Evolutionary conservation across 1,140 invertebrate genomes (phyloP).

Genomic region (Zaprionus inermis): DNA sequence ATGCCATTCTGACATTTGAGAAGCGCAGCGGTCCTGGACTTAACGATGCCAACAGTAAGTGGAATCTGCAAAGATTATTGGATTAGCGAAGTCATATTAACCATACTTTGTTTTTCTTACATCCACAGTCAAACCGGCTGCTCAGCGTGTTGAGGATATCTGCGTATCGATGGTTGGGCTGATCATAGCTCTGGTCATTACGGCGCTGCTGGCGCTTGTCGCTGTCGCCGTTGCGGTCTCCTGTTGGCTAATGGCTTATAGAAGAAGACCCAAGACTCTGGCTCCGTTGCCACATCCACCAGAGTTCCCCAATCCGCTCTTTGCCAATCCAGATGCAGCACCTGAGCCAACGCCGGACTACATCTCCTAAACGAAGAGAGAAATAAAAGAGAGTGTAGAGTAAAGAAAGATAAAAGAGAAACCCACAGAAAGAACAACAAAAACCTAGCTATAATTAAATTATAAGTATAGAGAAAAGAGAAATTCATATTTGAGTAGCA

Average conservation of each 20-base stretch:
- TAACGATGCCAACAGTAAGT: slow-evolving; percentile 89
- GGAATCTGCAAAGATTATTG: neutral
- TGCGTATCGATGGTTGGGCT: slow-evolving; percentile 97
- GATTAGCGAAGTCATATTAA: neutral
- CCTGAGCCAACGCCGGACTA: slow-evolving; percentile 85
- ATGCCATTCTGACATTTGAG: slow-evolving; percentile 95
- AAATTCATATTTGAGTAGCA: slow-evolving; percentile 72
- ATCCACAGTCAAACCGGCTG: slow-evolving; percentile 85
- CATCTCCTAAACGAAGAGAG: slow-evolving; percentile 67
- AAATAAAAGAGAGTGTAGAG: slow-evolving; percentile 13
- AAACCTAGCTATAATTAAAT: slow-evolving; percentile 69
- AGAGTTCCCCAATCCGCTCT: slow-evolving; percentile 97
- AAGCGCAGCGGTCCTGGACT: slow-evolving; percentile 89
- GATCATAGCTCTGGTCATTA: slow-evolving; percentile 95
- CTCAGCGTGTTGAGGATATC: slow-evolving; percentile 91
- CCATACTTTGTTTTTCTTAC: neutral
- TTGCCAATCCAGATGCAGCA: slow-evolving; percentile 90
- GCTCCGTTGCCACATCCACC: slow-evolving; percentile 96
- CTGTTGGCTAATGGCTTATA: slow-evolving; percentile 97
- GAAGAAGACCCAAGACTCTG: slow-evolving; percentile 92
- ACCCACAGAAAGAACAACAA: slow-evolving; percentile 48
- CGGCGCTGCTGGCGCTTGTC: slow-evolving; percentile 94
- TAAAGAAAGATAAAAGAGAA: slow-evolving; percentile 50
- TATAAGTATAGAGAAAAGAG: slow-evolving; percentile 32
- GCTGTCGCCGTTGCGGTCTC: slow-evolving; percentile 97